phyloP scores from a whole-genome alignment of 2,888 invertebrate species.

The Pammene aurita region DNA sequence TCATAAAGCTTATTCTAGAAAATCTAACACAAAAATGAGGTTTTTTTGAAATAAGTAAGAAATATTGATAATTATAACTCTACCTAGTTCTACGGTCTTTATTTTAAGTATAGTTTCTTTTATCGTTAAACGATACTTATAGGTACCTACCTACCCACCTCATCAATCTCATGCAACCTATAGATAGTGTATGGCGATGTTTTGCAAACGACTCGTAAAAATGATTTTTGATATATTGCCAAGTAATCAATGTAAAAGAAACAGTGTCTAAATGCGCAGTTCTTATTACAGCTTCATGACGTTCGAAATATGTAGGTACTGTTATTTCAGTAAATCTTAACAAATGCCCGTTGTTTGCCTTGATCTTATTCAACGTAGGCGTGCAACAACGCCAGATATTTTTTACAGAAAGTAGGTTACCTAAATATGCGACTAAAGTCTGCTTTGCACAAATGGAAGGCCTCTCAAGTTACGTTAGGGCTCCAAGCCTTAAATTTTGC shows the following conservation, averaged over 20 bases:
- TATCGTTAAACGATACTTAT: no score
- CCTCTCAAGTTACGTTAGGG: no score
- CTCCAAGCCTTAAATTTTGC: no score
- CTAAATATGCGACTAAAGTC: neutral
- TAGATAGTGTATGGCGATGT: neutral
- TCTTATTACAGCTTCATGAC: constrained; percentile 56
- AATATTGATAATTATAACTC: no score
- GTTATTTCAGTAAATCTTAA: constrained; percentile 16
- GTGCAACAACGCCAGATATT: constrained; percentile 6
- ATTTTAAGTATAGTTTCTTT: no score
- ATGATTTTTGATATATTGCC: constrained; percentile 74
- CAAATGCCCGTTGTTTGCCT: neutral
- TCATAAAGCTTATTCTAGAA: no score
- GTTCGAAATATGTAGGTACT: constrained; percentile 43
- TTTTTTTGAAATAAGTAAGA: no score
- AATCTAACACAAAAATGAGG: no score
- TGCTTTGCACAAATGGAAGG: neutral
- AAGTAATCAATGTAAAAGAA: constrained; percentile 70
- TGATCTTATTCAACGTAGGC: constrained; percentile 5
- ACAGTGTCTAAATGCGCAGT: constrained; percentile 67
- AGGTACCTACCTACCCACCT: no score
- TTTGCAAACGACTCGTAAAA: constrained; percentile 48
- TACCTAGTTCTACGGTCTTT: no score
- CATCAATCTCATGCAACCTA: no score
- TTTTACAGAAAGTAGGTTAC: constrained; percentile 6